phyloP scores from a whole-genome alignment of 37 sponge, comb jelly and placozoan genomes.

The Cliona cf. orientalis region DNA sequence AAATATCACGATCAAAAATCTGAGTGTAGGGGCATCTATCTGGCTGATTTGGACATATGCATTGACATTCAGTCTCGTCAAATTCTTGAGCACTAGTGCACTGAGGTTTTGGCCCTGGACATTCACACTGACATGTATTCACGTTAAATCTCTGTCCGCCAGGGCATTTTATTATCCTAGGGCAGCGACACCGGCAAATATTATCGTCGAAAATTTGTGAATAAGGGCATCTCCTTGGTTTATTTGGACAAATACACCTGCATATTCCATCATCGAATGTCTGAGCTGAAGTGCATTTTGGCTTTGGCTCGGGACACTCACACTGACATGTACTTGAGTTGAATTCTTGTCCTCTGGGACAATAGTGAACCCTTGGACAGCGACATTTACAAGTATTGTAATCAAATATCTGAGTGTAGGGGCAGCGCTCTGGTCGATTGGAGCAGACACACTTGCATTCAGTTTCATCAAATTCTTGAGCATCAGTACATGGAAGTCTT shows the following conservation, averaged over 20 bases:
- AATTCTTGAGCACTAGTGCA: not conserved
- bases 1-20: too few relatives aligned
- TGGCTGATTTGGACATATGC: not conserved
- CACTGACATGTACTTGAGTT: constrained; percentile 15
- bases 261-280: constrained; percentile 3
- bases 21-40: not conserved
- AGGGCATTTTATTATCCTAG: not conserved
- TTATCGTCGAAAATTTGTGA: not conserved
- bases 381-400: not conserved
- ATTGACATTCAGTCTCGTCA: not conserved
- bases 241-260: constrained; percentile 6
- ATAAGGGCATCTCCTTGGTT: not conserved
- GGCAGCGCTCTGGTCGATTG: not conserved
- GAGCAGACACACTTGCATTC: not conserved
- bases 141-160: not conserved
- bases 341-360: too few relatives aligned
- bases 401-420: not conserved
- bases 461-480: not conserved
- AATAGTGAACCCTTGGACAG: too few relatives aligned
- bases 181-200: not conserved
- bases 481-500: not conserved
- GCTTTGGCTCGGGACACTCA: not conserved
- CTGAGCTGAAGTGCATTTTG: not conserved
- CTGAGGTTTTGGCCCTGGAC: constrained; percentile 2
- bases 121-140: constrained; percentile 28